Conservation (phyloP, 2,113 vertebrate species). For the Anseranas semipalmata region DNA sequence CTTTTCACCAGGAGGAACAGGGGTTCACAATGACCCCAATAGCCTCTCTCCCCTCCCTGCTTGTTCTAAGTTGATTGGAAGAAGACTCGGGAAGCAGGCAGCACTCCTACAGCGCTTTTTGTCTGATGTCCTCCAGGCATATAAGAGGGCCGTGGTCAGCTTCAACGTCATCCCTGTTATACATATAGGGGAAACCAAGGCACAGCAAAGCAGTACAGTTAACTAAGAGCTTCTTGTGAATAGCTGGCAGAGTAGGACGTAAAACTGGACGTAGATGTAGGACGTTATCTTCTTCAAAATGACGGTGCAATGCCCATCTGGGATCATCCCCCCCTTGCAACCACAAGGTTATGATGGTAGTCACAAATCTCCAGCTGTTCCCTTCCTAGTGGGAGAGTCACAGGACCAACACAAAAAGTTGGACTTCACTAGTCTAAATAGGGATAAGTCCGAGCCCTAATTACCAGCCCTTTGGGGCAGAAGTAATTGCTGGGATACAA, state of each 20-base stretch:
- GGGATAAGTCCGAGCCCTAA: constrained; percentile 26
- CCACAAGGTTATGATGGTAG: fast-evolving
- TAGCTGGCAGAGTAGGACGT: background rate
- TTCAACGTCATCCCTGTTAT: background rate
- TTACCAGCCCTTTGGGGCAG: background rate
- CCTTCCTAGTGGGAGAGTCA: background rate
- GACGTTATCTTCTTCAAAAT: background rate
- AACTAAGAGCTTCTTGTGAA: constrained; percentile 45
- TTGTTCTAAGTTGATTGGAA: background rate
- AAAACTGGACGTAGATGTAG: background rate
- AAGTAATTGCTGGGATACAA: background rate
- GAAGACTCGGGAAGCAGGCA: background rate
- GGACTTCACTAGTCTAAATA: background rate
- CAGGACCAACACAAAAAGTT: constrained; percentile 23
- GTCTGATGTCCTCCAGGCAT: background rate
- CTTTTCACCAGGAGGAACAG: background rate
- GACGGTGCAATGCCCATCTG: background rate
- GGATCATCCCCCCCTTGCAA: background rate
- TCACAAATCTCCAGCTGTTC: background rate
- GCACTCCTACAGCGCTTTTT: background rate
- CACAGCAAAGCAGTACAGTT: constrained; percentile 23
- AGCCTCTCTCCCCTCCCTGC: background rate
- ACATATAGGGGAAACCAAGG: background rate
- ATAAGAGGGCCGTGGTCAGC: background rate
- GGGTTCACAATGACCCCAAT: background rate